Evolutionary conservation across 2,113 vertebrate genomes (phyloP), one percentile per base, ranked within the genome.

Genomic region (Corvus moneduloides): DNA sequence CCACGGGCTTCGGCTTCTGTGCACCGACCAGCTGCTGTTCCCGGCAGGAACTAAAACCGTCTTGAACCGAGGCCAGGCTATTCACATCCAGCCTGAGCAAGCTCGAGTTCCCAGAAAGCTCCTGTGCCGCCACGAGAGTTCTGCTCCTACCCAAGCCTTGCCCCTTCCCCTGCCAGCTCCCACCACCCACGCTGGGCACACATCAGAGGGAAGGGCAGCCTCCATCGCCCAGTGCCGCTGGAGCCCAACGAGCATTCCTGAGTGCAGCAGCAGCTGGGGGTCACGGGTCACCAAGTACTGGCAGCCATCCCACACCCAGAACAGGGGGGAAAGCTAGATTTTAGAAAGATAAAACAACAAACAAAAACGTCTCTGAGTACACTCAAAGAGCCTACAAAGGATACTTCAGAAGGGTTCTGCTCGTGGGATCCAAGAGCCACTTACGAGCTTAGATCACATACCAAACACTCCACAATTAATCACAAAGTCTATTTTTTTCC

Each of bases 11-110:
- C 83, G 94, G 90, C 93, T 93, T 21, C 92, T 1, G 28, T 8
- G 68, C 61, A 6, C 33, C 0, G 32, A 75, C 59, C 96, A 96
- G 94, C 92, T 93, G 93, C 94, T 30, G 75, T 94, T 93, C 88
- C 51, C 76, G 0, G 76, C 83, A 54, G 81, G 83, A 87, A 24
- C 86, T 58, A 89, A 93, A 96, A 86, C 28, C 3, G 0, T 4
- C 85, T 59, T 96, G 94, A 96, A 92, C 1, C 2, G 1, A 15
- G 46, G 93, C 94, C 96, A 97, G 49, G 44, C 67, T 44, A 52
- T 61, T 11, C 78, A n/a, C 85, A 49, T 52, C 39, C 72, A 91
- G 84, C 84, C 78, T 1, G 3, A 72, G 55, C 51, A 3, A 67
- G 63, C 5, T n/a, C 19, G 3, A 28, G 68, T 49, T 96, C 92